Evolutionary conservation across 2,113 vertebrate genomes (phyloP).

Genomic region (Psilopsiagon aurifrons): DNA sequence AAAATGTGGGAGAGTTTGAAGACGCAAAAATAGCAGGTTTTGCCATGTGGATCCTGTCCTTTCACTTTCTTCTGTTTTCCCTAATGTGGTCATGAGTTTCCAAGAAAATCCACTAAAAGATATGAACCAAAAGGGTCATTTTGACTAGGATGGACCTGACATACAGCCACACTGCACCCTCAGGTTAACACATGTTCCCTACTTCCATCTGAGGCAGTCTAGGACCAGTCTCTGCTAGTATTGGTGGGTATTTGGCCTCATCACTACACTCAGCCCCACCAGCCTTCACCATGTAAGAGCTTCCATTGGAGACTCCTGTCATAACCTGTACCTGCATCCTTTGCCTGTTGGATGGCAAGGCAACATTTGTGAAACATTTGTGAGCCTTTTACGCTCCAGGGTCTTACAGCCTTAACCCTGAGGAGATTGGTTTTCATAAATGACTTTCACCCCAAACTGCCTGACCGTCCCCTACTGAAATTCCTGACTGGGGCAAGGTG

Average conservation of each 20-base stretch:
- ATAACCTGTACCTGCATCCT: not conserved
- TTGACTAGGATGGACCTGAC: not conserved
- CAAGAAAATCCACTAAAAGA: not conserved
- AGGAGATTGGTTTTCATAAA: not conserved
- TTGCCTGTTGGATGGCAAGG: not conserved
- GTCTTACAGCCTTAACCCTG: not conserved
- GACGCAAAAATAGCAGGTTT: not conserved
- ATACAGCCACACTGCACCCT: not conserved
- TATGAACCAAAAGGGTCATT: not conserved
- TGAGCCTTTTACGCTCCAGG: not conserved
- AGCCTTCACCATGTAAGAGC: not conserved
- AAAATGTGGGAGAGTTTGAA: not conserved
- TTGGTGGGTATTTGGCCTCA: not conserved
- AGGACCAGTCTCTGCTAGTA: not conserved
- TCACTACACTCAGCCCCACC: not conserved
- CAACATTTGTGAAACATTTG: not conserved
- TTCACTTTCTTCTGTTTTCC: not conserved
- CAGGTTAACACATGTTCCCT: not conserved
- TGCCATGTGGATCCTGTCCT: not conserved
- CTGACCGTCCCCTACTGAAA: not conserved
- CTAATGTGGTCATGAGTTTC: not conserved
- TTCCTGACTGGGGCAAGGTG: not conserved
- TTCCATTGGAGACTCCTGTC: not conserved
- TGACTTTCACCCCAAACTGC: not conserved
- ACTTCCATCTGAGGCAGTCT: not conserved